Evolutionary conservation across 2,797 vertebrate species (phyloP).

Genomic region (Rhabdomys pumilio): DNA sequence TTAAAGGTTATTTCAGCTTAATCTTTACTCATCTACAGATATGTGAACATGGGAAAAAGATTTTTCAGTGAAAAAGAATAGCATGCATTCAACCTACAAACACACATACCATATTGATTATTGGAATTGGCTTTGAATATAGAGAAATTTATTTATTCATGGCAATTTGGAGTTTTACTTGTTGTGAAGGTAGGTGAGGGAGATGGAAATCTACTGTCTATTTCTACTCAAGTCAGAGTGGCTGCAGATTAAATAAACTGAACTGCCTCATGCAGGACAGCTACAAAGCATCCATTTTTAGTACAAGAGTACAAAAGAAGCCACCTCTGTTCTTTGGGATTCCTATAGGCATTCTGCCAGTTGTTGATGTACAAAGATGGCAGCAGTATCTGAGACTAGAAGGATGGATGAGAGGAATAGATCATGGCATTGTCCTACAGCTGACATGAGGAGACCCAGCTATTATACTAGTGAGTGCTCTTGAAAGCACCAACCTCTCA

Average conservation of each 20-base stretch:
- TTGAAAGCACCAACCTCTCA: not conserved
- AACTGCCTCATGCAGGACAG: not conserved
- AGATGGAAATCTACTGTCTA: fast-evolving
- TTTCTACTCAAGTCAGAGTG: not conserved
- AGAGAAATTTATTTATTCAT: not conserved
- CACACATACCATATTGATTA: not conserved
- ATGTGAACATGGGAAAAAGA: not conserved
- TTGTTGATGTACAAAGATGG: not conserved
- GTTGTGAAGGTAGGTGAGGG: fast-evolving
- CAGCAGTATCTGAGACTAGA: not conserved
- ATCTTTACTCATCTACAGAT: not conserved
- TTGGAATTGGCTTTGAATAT: not conserved
- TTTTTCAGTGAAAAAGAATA: not conserved
- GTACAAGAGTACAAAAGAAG: not conserved
- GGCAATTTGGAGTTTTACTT: not conserved
- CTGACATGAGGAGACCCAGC: not conserved
- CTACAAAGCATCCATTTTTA: not conserved
- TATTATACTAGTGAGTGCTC: no score
- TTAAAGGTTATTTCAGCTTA: not conserved
- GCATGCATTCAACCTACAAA: not conserved
- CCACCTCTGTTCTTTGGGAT: not conserved
- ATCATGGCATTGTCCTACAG: not conserved
- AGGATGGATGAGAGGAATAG: fast-evolving
- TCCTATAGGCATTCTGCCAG: not conserved
- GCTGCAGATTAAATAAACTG: not conserved